Conservation (phyloP, 1,140 invertebrate genomes). For the Lepidurus arcticus region DNA sequence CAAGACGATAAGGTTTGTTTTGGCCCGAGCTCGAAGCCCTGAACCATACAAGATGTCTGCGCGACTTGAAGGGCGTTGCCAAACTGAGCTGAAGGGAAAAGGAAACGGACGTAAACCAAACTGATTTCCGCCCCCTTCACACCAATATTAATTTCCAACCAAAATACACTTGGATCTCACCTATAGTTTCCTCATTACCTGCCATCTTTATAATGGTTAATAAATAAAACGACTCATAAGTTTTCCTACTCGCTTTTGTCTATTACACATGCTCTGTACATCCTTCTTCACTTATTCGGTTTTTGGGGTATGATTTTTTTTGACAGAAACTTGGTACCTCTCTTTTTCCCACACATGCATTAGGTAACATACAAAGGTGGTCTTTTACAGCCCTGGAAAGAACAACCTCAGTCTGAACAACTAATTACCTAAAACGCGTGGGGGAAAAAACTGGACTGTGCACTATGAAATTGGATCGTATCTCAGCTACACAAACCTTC, state of each 20-base stretch:
- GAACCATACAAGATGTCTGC: slow-evolving; percentile 2
- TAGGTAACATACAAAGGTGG: slow-evolving; percentile 12
- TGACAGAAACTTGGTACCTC: slow-evolving; percentile 10
- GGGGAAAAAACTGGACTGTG: slow-evolving; percentile 15
- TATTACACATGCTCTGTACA: slow-evolving; percentile 22
- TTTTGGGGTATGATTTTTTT: background rate
- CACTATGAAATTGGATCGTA: background rate
- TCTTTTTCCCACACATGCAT: background rate
- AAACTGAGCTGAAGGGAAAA: background rate
- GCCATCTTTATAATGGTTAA: too few relatives aligned
- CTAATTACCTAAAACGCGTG: slow-evolving; percentile 19
- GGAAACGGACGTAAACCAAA: background rate
- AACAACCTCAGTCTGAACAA: background rate
- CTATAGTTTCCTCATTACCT: too few relatives aligned
- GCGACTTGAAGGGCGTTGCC: background rate
- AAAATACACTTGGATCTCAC: background rate
- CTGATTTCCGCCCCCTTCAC: background rate
- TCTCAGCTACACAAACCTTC: background rate
- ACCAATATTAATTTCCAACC: background rate
- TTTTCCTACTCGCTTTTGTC: slow-evolving; percentile 18
- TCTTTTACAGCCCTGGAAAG: slow-evolving; percentile 9
- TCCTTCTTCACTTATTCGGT: slow-evolving; percentile 19
- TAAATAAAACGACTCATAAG: background rate
- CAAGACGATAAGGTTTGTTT: background rate
- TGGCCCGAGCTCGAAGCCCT: slow-evolving; percentile 16